Evolutionary conservation across 2,797 vertebrate genomes (phyloP).

Genomic region (Protosalanx chinensis): DNA sequence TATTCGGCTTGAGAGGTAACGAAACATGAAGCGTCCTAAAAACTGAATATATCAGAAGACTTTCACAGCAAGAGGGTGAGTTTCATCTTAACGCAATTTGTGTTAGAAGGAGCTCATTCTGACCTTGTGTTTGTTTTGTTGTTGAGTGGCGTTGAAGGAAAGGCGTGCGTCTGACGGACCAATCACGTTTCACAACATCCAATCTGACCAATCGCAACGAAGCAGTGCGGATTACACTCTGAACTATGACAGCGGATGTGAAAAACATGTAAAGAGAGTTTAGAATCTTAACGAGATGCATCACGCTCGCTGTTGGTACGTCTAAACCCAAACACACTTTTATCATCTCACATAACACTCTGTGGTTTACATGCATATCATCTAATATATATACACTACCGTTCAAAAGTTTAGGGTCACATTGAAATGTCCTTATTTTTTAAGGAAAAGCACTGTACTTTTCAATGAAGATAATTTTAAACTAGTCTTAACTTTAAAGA

Average conservation of each 20-base stretch:
- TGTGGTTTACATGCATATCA: neutral
- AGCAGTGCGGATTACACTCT: constrained; percentile 14
- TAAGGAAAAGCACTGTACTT: no score
- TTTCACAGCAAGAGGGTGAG: rapidly evolving
- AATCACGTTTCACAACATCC: constrained; percentile 61
- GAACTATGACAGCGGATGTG: constrained; percentile 47
- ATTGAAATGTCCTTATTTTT: no score
- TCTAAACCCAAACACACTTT: neutral
- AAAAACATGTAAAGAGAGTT: constrained; percentile 17
- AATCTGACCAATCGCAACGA: constrained; percentile 55
- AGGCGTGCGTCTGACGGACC: constrained; percentile 52
- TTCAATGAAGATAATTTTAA: no score
- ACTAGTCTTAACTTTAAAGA: no score
- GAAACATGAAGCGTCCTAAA: neutral
- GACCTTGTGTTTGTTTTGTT: constrained; percentile 70
- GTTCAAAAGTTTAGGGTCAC: no score
- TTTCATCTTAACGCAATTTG: neutral
- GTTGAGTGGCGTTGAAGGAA: constrained; percentile 1
- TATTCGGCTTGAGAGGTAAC: no score
- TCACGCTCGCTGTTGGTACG: neutral
- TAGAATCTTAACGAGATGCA: constrained; percentile 11
- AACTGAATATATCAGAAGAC: neutral
- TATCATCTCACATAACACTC: neutral
- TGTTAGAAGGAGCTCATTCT: constrained; percentile 45
- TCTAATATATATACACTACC: no score